phyloP scores from a whole-genome alignment of 2,113 vertebrate species.

The Agelaius phoeniceus region DNA sequence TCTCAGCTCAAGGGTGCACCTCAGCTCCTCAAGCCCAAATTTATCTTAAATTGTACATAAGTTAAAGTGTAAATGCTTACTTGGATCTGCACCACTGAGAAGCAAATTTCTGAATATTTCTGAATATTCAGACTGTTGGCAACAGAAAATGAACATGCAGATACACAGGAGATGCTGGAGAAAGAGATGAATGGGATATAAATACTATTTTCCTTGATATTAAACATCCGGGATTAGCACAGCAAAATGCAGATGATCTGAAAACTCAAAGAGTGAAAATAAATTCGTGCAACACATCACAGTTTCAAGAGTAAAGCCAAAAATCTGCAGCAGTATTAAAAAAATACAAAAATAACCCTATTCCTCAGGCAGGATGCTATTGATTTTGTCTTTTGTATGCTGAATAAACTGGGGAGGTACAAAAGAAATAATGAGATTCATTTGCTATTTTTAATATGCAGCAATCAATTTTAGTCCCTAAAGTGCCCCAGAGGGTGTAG shows the following conservation, averaged over 20 bases:
- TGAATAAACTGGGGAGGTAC: slow-evolving; percentile 43
- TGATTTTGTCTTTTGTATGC: slow-evolving; percentile 54
- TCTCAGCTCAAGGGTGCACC: background rate
- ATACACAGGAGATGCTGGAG: slow-evolving; percentile 1
- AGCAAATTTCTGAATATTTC: slow-evolving; percentile 5
- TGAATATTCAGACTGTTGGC: background rate
- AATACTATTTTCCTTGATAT: slow-evolving; percentile 39
- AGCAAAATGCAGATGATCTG: background rate
- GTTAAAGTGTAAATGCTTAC: background rate
- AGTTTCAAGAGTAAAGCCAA: background rate
- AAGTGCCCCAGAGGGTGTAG: slow-evolving; percentile 40
- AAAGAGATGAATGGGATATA: slow-evolving; percentile 32
- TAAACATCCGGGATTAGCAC: slow-evolving; percentile 38
- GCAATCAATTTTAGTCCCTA: slow-evolving; percentile 53
- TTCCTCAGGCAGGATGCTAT: background rate
- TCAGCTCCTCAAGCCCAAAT: background rate
- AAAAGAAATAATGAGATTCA: slow-evolving; percentile 69
- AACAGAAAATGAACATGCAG: background rate
- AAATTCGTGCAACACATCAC: background rate
- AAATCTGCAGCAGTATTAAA: background rate
- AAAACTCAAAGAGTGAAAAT: background rate
- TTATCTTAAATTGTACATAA: background rate
- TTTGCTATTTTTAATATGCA: slow-evolving; percentile 66
- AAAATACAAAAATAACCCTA: slow-evolving; percentile 26
- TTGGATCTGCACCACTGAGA: background rate